Evolutionary conservation across 1,140 invertebrate species (phyloP).

Genomic region (Philotrypesis tridentata): DNA sequence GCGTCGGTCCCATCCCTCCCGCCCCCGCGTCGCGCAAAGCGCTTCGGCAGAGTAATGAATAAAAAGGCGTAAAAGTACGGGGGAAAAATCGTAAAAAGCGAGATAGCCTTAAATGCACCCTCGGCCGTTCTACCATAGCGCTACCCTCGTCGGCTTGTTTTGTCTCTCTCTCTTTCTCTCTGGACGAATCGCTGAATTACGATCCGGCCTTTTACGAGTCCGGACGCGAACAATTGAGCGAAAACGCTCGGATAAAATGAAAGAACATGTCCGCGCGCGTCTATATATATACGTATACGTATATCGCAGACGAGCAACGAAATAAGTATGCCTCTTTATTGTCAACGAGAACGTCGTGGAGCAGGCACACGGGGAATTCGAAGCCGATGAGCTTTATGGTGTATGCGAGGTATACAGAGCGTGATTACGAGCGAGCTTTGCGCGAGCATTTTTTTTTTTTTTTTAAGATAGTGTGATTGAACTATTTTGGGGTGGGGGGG

Average conservation of each 20-base stretch:
- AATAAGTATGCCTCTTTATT: neutral
- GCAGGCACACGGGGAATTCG: neutral
- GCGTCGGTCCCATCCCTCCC: too few species aligned
- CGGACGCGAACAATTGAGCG: neutral
- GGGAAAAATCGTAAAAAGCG: neutral
- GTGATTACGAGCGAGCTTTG: too few species aligned
- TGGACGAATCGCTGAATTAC: neutral
- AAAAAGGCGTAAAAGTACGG: neutral
- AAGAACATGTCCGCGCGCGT: neutral
- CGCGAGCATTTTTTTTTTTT: too few species aligned
- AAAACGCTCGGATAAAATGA: conserved; percentile 1
- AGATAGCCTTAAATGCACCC: neutral
- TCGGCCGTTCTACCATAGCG: too few species aligned
- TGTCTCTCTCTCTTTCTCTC: too few species aligned
- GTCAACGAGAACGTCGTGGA: too few species aligned
- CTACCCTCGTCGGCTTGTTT: neutral
- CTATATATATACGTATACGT: too few species aligned
- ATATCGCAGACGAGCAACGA: too few species aligned
- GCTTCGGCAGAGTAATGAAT: neutral
- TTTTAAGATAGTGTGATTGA: too few species aligned
- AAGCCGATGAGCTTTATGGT: neutral
- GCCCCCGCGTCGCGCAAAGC: too few species aligned
- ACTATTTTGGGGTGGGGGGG: too few species aligned
- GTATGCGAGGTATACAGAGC: too few species aligned
- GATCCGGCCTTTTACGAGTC: neutral